phyloP scores from a whole-genome alignment of 2,888 invertebrate genomes.

The Melanophora roralis region DNA sequence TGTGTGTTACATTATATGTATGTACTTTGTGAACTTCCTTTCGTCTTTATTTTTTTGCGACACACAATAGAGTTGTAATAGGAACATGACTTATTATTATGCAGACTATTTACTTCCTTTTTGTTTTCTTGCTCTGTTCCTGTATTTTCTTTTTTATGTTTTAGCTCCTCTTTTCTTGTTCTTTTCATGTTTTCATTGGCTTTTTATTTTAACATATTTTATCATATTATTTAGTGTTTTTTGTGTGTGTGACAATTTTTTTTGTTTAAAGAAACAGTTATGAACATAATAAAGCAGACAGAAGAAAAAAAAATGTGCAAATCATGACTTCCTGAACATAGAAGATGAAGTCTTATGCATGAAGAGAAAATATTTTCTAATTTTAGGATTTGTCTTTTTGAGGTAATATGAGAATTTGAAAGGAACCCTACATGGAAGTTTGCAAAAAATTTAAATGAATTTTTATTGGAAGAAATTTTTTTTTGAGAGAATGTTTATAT shows the following conservation, averaged over 20 bases:
- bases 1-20: not conserved
- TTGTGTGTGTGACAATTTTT: conserved; percentile 22
- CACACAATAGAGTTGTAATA: conserved; percentile 15
- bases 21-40: too few species aligned
- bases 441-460: not conserved
- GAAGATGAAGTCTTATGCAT: conserved; percentile 19
- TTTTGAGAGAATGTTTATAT: too few species aligned
- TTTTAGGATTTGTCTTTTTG: not conserved
- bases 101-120: conserved; percentile 13
- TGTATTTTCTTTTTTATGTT: conserved; percentile 1
- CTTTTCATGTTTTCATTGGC: not conserved
- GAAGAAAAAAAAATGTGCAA: conserved; percentile 23
- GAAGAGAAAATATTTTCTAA: not conserved
- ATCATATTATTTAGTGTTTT: conserved; percentile 24
- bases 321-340: conserved; percentile 51
- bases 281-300: not conserved
- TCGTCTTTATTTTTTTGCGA: not conserved
- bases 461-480: too few species aligned
- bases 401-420: not conserved
- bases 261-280: conserved; percentile 1
- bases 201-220: conserved; percentile 24
- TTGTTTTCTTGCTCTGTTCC: not conserved
- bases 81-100: conserved; percentile 57
- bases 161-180: not conserved
- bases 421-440: not conserved